A percentile compares a stretch with the other conserved stretches of the same genome.
Conservation (phyloP, 2,113 vertebrate species). For the Pelecanus crispus region DNA sequence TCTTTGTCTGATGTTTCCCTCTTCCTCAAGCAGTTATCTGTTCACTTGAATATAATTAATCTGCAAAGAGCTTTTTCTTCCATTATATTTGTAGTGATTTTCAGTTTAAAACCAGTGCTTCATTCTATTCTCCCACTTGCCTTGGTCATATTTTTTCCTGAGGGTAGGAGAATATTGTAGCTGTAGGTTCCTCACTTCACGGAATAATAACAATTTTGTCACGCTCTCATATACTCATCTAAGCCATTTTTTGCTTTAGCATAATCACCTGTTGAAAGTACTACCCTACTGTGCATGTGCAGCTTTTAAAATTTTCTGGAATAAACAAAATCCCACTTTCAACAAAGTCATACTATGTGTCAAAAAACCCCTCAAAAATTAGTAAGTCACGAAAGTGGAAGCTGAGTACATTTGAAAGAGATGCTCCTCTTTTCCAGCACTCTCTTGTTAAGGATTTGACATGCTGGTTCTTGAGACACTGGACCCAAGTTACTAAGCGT, state of each 20-base stretch:
- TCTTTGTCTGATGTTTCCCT: neutral
- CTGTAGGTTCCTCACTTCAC: neutral
- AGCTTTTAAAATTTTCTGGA: neutral
- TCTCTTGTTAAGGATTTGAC: neutral
- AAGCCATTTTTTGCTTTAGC: neutral
- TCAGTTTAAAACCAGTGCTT: neutral
- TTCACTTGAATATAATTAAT: neutral
- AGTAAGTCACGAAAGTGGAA: neutral
- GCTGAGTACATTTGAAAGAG: neutral
- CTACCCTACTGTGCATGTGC: neutral
- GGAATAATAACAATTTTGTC: neutral
- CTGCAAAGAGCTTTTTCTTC: neutral
- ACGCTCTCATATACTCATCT: neutral
- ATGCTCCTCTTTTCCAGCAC: neutral
- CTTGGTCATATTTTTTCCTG: neutral
- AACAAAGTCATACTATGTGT: rapidly evolving
- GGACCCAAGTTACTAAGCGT: neutral
- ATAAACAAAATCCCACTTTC: neutral
- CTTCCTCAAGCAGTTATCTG: neutral
- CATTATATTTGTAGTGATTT: neutral
- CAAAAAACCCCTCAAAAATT: neutral
- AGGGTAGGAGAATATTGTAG: neutral
- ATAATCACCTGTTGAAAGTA: neutral
- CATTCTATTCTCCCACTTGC: rapidly evolving
- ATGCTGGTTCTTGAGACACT: neutral